phyloP scores from a whole-genome alignment of 2,888 invertebrate species.

The Chorisops tibialis region DNA sequence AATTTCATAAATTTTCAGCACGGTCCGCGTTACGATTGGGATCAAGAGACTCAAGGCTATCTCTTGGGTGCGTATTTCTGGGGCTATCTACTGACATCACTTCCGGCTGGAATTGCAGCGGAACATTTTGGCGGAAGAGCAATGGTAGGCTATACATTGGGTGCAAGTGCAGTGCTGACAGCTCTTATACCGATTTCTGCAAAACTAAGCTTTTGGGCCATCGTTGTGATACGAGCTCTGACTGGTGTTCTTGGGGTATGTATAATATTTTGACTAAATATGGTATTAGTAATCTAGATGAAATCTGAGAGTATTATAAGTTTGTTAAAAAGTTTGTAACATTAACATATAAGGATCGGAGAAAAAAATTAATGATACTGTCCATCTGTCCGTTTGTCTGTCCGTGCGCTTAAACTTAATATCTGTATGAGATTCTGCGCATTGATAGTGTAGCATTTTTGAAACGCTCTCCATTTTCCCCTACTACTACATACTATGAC shows the following conservation, averaged over 20 bases:
- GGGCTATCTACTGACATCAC: constrained; percentile 64
- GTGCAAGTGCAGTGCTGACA: constrained; percentile 58
- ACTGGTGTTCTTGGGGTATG: constrained; percentile 64
- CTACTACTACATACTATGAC: too few species aligned
- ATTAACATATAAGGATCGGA: too few species aligned
- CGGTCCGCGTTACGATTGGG: constrained; percentile 58
- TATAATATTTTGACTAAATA: constrained; percentile 26
- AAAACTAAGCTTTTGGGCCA: constrained; percentile 55
- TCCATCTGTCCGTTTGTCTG: too few species aligned
- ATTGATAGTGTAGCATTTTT: too few species aligned
- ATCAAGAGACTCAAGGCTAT: constrained; percentile 59
- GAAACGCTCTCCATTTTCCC: too few species aligned
- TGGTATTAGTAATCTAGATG: too few species aligned
- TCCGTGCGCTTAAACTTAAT: too few species aligned
- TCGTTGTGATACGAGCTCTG: constrained; percentile 59
- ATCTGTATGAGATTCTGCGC: too few species aligned
- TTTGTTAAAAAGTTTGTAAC: too few species aligned
- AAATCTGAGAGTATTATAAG: too few species aligned
- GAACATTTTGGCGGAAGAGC: constrained; percentile 63
- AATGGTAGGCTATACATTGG: constrained; percentile 56
- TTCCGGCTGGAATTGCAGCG: constrained; percentile 64
- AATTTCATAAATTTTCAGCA: constrained; percentile 46
- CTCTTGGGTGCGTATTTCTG: constrained; percentile 68
- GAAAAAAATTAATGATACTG: too few species aligned
- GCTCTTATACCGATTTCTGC: constrained; percentile 61